Conservation (phyloP, 1,140 invertebrate species). For the Homarus americanus region DNA sequence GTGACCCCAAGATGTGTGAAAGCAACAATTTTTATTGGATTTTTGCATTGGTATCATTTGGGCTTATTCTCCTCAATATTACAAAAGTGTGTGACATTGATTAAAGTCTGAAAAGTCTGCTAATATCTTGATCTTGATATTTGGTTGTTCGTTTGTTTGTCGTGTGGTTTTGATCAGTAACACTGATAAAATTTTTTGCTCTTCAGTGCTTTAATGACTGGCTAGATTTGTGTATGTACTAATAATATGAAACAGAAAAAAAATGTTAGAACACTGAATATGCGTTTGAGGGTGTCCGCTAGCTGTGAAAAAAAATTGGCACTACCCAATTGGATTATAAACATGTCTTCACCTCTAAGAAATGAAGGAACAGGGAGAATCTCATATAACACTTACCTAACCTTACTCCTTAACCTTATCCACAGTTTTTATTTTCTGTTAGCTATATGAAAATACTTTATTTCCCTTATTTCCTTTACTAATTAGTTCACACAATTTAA, state of each 20-base stretch:
- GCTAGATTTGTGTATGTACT: conserved; percentile 42
- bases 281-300: conserved; percentile 64
- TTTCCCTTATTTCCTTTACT: conserved; percentile 65
- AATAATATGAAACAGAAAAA: conserved; percentile 37
- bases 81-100: conserved; percentile 20
- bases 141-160: conserved; percentile 38
- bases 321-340: conserved; percentile 33
- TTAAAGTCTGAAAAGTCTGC: conserved; percentile 19
- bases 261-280: conserved; percentile 26
- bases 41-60: conserved; percentile 8
- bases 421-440: conserved; percentile 49
- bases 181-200: conserved; percentile 24
- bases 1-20: background rate
- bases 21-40: background rate
- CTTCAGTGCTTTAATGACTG: conserved; percentile 22
- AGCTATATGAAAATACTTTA: conserved; percentile 54
- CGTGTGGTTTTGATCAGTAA: conserved; percentile 28
- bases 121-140: background rate
- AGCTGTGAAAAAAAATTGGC: conserved; percentile 62
- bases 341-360: conserved; percentile 39
- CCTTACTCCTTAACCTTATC: conserved; percentile 28
- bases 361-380: conserved; percentile 73
- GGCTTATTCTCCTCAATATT: conserved; percentile 29
- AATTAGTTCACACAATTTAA: conserved; percentile 45
- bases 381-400: conserved; percentile 62